Percentiles rank a stretch among this genome's conserved stretches.
phyloP scores from a whole-genome alignment of 2,113 vertebrate genomes.

The Pitta sordida region DNA sequence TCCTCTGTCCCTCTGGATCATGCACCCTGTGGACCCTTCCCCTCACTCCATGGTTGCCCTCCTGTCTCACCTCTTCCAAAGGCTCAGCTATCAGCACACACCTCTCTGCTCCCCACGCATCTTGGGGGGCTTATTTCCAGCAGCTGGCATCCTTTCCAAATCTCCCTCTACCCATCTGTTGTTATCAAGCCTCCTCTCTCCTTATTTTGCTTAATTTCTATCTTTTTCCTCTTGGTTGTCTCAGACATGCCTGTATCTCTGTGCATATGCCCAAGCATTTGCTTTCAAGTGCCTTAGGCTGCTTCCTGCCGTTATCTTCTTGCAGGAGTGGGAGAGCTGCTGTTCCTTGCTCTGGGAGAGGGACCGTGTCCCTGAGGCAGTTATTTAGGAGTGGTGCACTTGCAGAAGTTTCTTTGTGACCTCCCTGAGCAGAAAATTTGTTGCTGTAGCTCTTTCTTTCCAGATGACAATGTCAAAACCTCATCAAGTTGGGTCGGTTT shows the following conservation, averaged over 20 bases:
- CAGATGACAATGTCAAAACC: rapidly evolving
- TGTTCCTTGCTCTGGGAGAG: background rate
- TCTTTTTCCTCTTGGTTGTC: slow-evolving; percentile 4
- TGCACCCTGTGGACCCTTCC: rapidly evolving
- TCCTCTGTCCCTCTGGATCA: background rate
- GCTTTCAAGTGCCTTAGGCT: slow-evolving; percentile 16
- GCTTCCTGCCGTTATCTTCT: background rate
- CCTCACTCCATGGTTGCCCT: background rate
- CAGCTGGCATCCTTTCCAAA: slow-evolving; percentile 47
- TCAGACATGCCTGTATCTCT: background rate
- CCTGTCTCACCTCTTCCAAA: background rate
- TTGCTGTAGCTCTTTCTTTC: background rate
- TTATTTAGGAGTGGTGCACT: background rate
- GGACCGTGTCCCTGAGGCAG: background rate
- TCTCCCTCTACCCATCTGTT: slow-evolving; percentile 44
- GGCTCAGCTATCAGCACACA: background rate
- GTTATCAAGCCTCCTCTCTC: slow-evolving; percentile 26
- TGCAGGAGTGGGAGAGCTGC: background rate
- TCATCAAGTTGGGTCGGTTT: background rate
- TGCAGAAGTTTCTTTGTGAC: background rate
- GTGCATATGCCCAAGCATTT: background rate
- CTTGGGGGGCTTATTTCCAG: slow-evolving; percentile 31
- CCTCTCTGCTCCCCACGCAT: background rate
- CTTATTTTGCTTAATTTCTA: slow-evolving; percentile 45
- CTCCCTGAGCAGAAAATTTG: background rate